Base-by-base conservation (phyloP, 2,888 invertebrate genomes). In the Cyaniris semiargus region DNA sequence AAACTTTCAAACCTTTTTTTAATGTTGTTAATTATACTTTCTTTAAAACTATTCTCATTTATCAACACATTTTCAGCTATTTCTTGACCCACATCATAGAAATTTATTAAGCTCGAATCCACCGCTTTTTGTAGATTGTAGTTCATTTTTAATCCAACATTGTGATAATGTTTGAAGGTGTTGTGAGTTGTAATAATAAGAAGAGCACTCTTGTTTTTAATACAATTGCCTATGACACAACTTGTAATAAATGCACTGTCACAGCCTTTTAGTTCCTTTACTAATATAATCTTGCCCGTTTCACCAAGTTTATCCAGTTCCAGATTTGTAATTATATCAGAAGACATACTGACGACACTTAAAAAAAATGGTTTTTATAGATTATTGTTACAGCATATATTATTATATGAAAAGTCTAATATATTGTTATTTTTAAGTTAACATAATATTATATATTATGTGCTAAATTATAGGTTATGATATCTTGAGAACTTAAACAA, bases 161-260 rank as follows among this genome's bases (percentile, higher is more conserved):
- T 96, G 79, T 96, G 96, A 84, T 96, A 97, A 85, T 97, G 97
- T 77, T 95, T 94, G 75, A 96, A 91, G 1, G 96, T 95, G 83
- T 97, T 96, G 85, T 97, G 97, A 79, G 96, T 92, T 76, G 96
- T 95, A 75, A 97, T 90, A 75, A 97, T 89, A 82, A 96, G 92
- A 7, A 96, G 89, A 76, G 94, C 94, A 78, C 94, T 90, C 79
- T 95, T 95, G 79, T 95, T 95, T 82, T 95, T 95, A 76, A 96
- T 86, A 56, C 95, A 95, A 82, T 96, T 95, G 0, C 95, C 94
- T 75, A 96, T 88, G 18, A 97, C 90, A 82, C 96, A 95, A 85
- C 95, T 96, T 60, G 96, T 93, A 76, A 97, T 87, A 85, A 97
- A 97, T 84, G 96, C 96, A 78, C 96, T 96, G 86, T 97, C 97